These are phyloP conservation scores for Hypolimnas misippus DNA, from an alignment of 2,888 invertebrate genomes.

Conservation along the genomic window DNA sequence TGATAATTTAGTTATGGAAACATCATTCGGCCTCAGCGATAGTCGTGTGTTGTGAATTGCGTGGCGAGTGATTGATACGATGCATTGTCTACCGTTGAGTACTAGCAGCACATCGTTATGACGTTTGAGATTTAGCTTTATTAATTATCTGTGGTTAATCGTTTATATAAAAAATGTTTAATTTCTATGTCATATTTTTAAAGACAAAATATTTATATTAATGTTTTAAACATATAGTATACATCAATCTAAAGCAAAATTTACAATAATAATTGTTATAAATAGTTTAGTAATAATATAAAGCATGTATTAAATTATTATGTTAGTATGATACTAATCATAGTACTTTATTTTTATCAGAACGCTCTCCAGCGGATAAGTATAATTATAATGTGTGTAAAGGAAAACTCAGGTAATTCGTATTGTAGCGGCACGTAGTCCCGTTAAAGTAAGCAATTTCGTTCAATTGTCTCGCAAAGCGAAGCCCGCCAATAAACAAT, in stretches of 20 bases:
- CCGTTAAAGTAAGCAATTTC: constrained; percentile 75
- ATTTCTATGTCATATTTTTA: too few relatives aligned
- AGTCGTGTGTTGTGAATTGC: constrained; percentile 12
- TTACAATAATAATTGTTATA: too few relatives aligned
- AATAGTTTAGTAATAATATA: too few relatives aligned
- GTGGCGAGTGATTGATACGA: constrained; percentile 12
- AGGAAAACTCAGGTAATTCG: constrained; percentile 41
- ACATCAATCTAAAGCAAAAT: too few relatives aligned
- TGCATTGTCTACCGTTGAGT: not conserved
- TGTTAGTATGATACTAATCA: too few relatives aligned
- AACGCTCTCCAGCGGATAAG: constrained; percentile 23
- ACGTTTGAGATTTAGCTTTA: not conserved
- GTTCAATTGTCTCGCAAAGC: constrained; percentile 78
- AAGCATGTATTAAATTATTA: too few relatives aligned
- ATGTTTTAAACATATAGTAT: too few relatives aligned
- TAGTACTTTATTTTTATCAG: constrained; percentile 14
- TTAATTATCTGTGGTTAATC: not conserved
- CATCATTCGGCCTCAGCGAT: constrained; percentile 16
- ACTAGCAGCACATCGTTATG: not conserved
- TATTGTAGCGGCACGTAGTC: constrained; percentile 53
- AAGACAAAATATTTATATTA: too few relatives aligned
- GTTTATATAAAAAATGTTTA: too few relatives aligned
- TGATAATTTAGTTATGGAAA: constrained; percentile 35
- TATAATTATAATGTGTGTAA: constrained; percentile 34
- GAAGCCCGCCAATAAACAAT: constrained; percentile 79